Evolutionary conservation across 2,888 invertebrate genomes (phyloP), one percentile per base, ranked within the genome.

Genomic region (Neocrepidodera transversa): DNA sequence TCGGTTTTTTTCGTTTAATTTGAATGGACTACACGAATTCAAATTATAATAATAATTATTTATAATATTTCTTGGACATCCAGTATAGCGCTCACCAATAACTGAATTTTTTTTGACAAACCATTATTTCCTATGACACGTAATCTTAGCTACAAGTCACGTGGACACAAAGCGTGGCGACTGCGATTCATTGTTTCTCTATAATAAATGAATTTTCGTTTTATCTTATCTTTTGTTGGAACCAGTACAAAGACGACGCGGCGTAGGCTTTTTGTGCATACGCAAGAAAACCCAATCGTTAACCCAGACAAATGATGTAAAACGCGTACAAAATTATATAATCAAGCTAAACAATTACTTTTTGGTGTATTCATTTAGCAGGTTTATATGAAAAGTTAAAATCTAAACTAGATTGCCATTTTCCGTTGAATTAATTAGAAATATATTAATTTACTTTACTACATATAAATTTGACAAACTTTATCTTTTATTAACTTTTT

Each of bases 211-310:
- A 47, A 54, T 54, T 36, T 36, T 54, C 45, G 20, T 54, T 54
- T 54, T 54, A 54, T 54, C 54, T 54, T 54, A 54, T 54, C 54
- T 54, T 54, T 54, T 45, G 54, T 54, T 20, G 11, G 36, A 26
- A 35, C 7, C 45, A 13, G 35, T 36, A 54, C 45, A 54, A 45
- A 54, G 45, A 38, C 35, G 23, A 42, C 32, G 45, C 35, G 17
- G 14, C 20, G 36, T 13, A 23, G 26, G 35, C 47, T 47, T 54
- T 54, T 54, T 54, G 47, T 36, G 14, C 35, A 14, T 54, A 54
- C 54, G 26, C 45, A 32, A 54, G 54, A 36, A 54, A 53, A 36
- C 23, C 8, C 30, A 20, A 43, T 53, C 45, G 47, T 40, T 54
- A 45, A 36, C 26, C 18, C 35, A 16, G 35, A 54, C 54, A 54